Evolutionary conservation across 2,888 invertebrate genomes (phyloP), one percentile per base, ranked within the genome.

Genomic region (Plutella xylostella): DNA sequence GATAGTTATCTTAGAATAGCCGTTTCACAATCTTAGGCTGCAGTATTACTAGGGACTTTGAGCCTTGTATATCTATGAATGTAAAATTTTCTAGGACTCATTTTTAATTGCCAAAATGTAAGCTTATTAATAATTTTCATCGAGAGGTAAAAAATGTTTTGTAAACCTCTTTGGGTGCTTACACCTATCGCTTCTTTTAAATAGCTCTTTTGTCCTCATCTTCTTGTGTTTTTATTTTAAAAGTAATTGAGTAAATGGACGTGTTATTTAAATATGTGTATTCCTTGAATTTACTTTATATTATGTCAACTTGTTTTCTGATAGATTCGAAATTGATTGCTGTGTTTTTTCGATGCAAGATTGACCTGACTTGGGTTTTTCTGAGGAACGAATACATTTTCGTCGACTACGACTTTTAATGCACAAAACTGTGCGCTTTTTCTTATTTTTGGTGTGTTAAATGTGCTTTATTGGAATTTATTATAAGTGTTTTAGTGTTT

Each of bases 301-400:
- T 21, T 38, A 43, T 25, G 22, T 44, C 18, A 45, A 17, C 40
- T 31, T 40, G 33, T 40, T 40, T 63, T 73, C 79, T 78, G 80
- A 75, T 80, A 77, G 79, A 70, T 78, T 82, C 79, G 80, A 80
- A 80, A 80, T 79, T 80, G 80, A 79, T 72, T 51, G 52, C 63
- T 45, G 38, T 49, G 71, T 68, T 62, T 71, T 74, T 68, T 68
- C 66, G 63, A 58, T 61, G 68, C 52, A 65, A 55, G 49, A 52
- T 53, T 54, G 67, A 69, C 66, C 51, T 47, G 22, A 25, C 30
- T 53, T 43, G 68, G 73, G 68, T 58, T 61, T 65, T 61, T 65
- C 58, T 28, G 2, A 59, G 59, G 61, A 6, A 57, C 58, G 55
- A 46, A 55, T 56, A 60, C 60, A 56, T 58, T 60, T 55, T 58